Base-by-base conservation (phyloP, 2,888 invertebrate genomes). In the Agonopterix heracliana region DNA sequence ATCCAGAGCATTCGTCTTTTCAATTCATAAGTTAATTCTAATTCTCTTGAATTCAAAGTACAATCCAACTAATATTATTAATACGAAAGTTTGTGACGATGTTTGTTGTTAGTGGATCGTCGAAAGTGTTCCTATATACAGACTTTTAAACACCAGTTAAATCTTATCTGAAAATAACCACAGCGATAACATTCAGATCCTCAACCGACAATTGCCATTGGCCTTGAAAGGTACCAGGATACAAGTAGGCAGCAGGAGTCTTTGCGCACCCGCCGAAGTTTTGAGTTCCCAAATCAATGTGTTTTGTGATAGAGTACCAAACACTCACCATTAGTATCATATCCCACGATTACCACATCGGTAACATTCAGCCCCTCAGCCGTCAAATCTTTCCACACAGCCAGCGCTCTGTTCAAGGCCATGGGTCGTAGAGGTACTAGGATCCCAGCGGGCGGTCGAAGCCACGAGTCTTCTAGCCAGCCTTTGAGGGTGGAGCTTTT, bases 401-500 rank as follows among this genome's bases (percentile, higher is more conserved):
- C 84, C 41, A 84, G 51, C 0, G 87, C 86, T 4, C 86, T 63
- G 42, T 66, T 73, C 52, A 89, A 51, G 0, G 88, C 88, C 41
- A 66, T 58, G 0, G 84, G 78, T 46, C 88, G 54, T n/a, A 88
- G 45, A 0, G 89, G 87, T 48, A 89, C 87, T 54, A 89, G 76
- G 55, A 89, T 63, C 0, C 82, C 89, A 1, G 83, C 78, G 0
- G 89, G 89, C 0, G 84, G 76, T 0, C 89, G 66, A 0, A 85
- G 69, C 81, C 86, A 89, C 0, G 80, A 66, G 72, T 89, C 89
- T 52, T 87, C 81, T 0, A 90, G 62, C 81, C 88, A 89, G 4
- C 66, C 65, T 13, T 76, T 68, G 10, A 89, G 74, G 0, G 81
- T 79, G 0, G 77, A 67, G 44, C 74, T 72, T 50, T 77, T 75